Base-by-base conservation (phyloP, 2,888 invertebrate species). In the Drosophila yooni region DNA sequence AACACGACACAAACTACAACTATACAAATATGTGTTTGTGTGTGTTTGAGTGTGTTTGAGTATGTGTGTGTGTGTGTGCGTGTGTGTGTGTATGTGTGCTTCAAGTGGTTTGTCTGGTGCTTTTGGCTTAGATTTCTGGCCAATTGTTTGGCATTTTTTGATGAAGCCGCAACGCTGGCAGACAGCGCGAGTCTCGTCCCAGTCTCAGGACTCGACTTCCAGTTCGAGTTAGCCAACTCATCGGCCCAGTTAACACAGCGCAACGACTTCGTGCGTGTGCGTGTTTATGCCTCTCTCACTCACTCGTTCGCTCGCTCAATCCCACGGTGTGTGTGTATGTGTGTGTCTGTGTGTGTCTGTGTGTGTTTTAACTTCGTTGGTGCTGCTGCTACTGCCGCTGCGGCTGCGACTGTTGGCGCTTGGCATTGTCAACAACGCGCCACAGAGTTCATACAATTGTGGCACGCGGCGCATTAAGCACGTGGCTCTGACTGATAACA, bases 381-480 rank as follows among this genome's bases (percentile, higher is more conserved):
- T 66, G 65, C 65, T 62, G 72, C 59, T 56, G 52, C 66, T 65
- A 63, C 69, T 65, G 70, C 59, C 68, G 53, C 61, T 18, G 61
- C 40, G 65, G 64, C 63, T 56, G 83, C 69, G 56, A 58, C 62
- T 70, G 74, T 70, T 88, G 76, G 74, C 81, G 70, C 74, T 85
- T 66, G 73, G 81, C 82, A 80, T 89, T 88, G 86, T 87, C 88
- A 87, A 87, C 88, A 82, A 79, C 74, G 75, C 78, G 75, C 46
- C 89, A 60, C 70, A 77, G 79, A 86, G 85, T 86, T 86, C 85
- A 86, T 86, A 86, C 85, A 86, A 86, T 89, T 84, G 85, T 89
- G 88, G 89, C 89, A 86, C 85, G 85, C 85, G 85, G 85, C 85
- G 89, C 81, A 88, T 86, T 89, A 87, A 89, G 89, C 85, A 86